Evolutionary conservation across 2,113 vertebrate species (phyloP).

Genomic region (Potamarius usumacintae): DNA sequence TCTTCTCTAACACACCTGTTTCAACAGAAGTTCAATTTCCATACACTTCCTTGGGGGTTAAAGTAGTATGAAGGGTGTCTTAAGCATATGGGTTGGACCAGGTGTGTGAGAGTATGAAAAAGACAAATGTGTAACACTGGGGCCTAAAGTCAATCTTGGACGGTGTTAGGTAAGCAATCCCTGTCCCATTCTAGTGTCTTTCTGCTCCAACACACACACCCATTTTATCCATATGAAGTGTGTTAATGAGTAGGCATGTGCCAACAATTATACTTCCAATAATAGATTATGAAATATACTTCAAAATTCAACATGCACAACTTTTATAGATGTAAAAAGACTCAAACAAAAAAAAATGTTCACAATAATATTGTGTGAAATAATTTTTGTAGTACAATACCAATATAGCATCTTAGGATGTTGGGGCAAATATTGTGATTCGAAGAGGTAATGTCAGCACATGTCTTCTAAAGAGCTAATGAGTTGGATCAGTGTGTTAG

Average conservation of each 20-base stretch:
- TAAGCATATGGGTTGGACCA: not conserved
- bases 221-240: not conserved
- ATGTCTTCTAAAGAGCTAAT: not conserved
- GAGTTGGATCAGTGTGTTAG: not conserved
- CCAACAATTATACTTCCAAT: not conserved
- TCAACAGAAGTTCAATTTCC: not conserved
- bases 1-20: not conserved
- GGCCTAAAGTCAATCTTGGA: not conserved
- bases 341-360: not conserved
- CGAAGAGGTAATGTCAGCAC: not conserved
- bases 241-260: not conserved
- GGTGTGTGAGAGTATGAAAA: not conserved
- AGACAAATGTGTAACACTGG: not conserved
- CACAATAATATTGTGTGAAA: not conserved
- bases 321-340: not conserved
- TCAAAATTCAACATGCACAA: not conserved
- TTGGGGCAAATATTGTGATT: not conserved
- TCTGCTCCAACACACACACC: not conserved
- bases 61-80: not conserved
- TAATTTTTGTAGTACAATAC: not conserved
- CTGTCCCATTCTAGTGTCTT: not conserved
- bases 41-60: not conserved
- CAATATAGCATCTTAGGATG: not conserved
- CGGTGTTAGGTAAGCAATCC: not conserved
- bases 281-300: not conserved